Conservation (phyloP, 2,113 vertebrate genomes). For the Carassius carassius region DNA sequence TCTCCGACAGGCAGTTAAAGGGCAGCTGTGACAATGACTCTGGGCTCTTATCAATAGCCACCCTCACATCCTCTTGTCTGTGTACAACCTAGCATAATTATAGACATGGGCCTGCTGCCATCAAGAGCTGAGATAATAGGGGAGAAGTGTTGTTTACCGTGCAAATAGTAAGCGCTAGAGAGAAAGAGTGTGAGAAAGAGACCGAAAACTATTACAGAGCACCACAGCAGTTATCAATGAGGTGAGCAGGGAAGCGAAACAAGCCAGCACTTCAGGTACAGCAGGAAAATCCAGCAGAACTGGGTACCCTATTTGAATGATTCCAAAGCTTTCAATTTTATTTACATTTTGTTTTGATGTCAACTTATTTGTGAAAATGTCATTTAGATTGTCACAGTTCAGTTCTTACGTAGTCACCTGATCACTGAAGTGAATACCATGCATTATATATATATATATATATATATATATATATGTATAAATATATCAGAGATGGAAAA, state of each 20-base stretch:
- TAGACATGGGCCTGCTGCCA: slow-evolving; percentile 22
- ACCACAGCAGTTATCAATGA: slow-evolving; percentile 14
- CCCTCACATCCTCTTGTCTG: not conserved
- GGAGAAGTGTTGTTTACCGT: not conserved
- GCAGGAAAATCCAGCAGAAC: not conserved
- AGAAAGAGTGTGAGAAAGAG: not conserved
- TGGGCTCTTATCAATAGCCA: not conserved
- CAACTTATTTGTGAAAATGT: not conserved
- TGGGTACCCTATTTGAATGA: not conserved
- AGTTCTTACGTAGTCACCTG: no score
- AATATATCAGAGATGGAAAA: no score
- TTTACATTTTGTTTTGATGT: not conserved
- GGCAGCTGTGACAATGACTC: not conserved
- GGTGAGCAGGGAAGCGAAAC: not conserved
- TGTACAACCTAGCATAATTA: slow-evolving; percentile 8
- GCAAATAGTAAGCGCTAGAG: not conserved
- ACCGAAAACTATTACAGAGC: not conserved
- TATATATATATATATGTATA: no score
- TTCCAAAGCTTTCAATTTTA: not conserved
- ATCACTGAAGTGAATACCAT: no score
- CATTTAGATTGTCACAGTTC: not conserved
- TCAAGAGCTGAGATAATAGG: slow-evolving; percentile 18
- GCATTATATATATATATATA: no score
- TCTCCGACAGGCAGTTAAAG: slow-evolving; percentile 12
- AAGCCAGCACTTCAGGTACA: not conserved